Conservation (phyloP, 2,113 vertebrate genomes). For the Anser brachyrhynchus region DNA sequence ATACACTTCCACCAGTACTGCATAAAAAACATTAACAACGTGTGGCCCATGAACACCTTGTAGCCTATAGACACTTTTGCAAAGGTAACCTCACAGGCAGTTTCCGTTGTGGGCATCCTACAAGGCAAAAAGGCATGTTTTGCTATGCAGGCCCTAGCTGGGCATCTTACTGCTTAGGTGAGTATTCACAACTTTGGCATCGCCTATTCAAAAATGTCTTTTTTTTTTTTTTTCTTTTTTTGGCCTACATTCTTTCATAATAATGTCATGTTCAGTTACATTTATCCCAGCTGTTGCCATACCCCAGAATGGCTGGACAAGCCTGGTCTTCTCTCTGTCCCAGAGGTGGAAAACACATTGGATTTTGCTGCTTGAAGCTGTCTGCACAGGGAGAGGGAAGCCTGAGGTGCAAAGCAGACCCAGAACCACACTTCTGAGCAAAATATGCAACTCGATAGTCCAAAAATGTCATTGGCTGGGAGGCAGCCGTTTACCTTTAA, state of each 20-base stretch:
- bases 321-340: neutral
- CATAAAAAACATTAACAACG: neutral
- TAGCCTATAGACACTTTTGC: neutral
- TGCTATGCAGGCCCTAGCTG: neutral
- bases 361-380: conserved; percentile 5
- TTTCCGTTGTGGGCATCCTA: neutral
- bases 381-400: neutral
- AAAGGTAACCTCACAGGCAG: neutral
- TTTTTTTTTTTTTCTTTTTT: neutral
- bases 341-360: conserved; percentile 7
- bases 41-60: neutral
- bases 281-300: neutral
- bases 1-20: neutral
- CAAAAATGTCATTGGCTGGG: conserved; percentile 70
- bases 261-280: neutral
- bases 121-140: neutral
- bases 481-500: conserved; percentile 63
- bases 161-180: neutral
- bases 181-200: neutral
- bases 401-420: conserved; percentile 9
- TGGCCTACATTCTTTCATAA: neutral
- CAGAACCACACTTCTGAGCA: conserved; percentile 50
- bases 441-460: conserved; percentile 50
- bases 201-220: neutral
- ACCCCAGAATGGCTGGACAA: neutral